phyloP scores from a whole-genome alignment of 2,797 vertebrate species.

The Xiphorhynchus erythropygius region DNA sequence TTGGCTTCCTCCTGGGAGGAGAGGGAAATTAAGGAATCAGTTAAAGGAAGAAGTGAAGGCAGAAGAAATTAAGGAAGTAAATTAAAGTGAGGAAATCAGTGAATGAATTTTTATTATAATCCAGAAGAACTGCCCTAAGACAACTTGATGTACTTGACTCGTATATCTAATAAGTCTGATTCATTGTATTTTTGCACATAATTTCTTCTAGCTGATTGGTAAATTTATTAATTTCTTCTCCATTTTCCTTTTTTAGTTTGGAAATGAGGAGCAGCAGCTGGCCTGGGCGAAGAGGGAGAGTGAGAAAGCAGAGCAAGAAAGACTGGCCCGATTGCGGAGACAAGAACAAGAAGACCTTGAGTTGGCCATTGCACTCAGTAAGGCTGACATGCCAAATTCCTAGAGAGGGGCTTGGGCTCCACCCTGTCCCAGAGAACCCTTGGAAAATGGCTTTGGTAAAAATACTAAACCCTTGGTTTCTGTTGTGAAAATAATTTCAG shows the following conservation, averaged over 20 bases:
- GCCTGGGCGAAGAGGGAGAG: conserved; percentile 98
- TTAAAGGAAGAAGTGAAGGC: background rate
- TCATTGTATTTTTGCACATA: background rate
- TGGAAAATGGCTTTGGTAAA: background rate
- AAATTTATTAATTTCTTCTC: background rate
- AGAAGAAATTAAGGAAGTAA: background rate
- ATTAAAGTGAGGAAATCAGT: background rate
- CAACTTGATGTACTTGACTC: background rate
- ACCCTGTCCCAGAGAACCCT: background rate
- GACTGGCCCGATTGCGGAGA: conserved; percentile 90
- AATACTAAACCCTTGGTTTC: background rate
- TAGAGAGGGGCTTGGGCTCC: conserved; percentile 67
- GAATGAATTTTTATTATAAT: background rate
- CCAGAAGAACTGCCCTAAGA: background rate
- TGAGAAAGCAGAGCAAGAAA: conserved; percentile 91
- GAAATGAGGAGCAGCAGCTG: conserved; percentile 97
- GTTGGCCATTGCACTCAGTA: conserved; percentile 97
- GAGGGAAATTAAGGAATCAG: background rate
- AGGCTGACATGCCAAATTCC: conserved; percentile 94
- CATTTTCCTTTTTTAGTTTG: conserved; percentile 81
- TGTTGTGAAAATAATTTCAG: background rate
- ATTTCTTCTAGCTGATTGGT: background rate
- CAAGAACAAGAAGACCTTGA: conserved; percentile 98
- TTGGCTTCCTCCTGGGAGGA: conserved; percentile 2
- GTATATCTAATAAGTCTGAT: background rate